Conservation (phyloP, 2,113 vertebrate genomes). For the Anthoscopus minutus region DNA sequence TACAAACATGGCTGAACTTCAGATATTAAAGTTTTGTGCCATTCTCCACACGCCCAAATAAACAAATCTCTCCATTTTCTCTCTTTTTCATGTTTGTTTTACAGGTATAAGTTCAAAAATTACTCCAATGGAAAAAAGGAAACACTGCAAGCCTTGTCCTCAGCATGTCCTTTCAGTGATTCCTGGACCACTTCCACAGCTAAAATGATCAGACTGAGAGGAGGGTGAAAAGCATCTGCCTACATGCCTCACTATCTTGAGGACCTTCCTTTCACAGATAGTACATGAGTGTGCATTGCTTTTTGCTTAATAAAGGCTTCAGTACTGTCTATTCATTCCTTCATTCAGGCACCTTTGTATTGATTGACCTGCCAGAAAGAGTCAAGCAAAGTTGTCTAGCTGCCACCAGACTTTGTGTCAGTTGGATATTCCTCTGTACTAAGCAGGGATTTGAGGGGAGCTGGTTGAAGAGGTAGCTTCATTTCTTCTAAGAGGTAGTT, state of each 20-base stretch:
- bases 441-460: background rate
- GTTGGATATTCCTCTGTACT: background rate
- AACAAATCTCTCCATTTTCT: background rate
- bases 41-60: background rate
- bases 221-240: background rate
- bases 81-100: background rate
- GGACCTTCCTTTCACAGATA: background rate
- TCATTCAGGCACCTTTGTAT: background rate
- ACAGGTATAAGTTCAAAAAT: background rate
- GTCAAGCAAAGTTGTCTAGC: background rate
- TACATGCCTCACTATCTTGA: background rate
- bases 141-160: background rate
- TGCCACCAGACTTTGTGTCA: background rate
- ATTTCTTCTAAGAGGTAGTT: no score
- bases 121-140: fast-evolving
- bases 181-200: conserved; percentile 22
- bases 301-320: background rate
- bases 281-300: background rate
- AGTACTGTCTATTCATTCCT: background rate
- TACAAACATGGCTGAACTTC: background rate
- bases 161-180: fast-evolving
- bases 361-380: background rate
- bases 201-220: conserved; percentile 11
- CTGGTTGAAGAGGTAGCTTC: background rate
- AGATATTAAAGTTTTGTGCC: background rate